Conservation (phyloP, 1,140 invertebrate species). For the Ceratosolen solmsi region DNA sequence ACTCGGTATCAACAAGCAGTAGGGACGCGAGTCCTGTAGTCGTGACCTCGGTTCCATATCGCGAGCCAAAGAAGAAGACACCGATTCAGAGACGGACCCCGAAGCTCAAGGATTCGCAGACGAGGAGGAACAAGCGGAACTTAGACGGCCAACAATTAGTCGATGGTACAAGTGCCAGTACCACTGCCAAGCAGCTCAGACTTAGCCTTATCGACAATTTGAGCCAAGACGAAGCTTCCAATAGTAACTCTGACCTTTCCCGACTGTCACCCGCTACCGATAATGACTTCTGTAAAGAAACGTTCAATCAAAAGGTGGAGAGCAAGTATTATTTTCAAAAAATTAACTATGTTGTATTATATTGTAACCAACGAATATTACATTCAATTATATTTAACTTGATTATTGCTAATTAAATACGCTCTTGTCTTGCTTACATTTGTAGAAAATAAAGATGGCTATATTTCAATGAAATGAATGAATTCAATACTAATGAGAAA, state of each 20-base stretch:
- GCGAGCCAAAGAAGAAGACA: constrained; percentile 59
- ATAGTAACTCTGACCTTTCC: constrained; percentile 66
- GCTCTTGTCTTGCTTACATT: too few relatives aligned
- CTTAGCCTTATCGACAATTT: constrained; percentile 62
- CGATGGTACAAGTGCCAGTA: constrained; percentile 16
- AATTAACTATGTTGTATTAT: too few relatives aligned
- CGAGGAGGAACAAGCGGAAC: constrained; percentile 58
- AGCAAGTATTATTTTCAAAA: background rate
- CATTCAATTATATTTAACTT: background rate
- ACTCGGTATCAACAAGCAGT: constrained; percentile 66
- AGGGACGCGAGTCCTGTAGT: constrained; percentile 66
- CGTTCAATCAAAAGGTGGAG: constrained; percentile 56
- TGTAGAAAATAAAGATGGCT: too few relatives aligned
- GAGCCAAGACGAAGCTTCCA: constrained; percentile 68
- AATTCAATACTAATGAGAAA: too few relatives aligned
- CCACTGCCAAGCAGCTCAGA: constrained; percentile 61
- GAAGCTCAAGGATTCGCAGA: constrained; percentile 57
- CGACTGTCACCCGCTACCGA: constrained; percentile 63
- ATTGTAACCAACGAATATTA: background rate
- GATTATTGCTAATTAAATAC: too few relatives aligned
- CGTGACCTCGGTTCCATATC: constrained; percentile 54
- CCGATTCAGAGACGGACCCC: constrained; percentile 60
- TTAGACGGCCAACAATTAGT: constrained; percentile 53
- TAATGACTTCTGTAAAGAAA: constrained; percentile 61
- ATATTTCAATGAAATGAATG: too few relatives aligned